Conservation (phyloP, 2,797 vertebrate species). For the Furcifer pardalis region DNA sequence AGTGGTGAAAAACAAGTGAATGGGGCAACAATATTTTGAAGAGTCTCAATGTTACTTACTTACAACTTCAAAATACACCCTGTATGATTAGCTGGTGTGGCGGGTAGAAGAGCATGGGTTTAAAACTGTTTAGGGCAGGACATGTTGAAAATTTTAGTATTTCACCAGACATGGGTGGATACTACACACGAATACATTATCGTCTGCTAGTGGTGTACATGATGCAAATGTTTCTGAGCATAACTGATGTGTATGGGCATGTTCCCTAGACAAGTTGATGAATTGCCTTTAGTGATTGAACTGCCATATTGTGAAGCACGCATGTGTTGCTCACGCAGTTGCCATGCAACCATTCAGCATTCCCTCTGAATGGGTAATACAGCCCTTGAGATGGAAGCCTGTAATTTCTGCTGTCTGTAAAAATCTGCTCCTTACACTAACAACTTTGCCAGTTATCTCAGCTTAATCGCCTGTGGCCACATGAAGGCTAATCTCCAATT, state of each 20-base stretch:
- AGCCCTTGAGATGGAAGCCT: background rate
- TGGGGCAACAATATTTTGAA: constrained; percentile 4
- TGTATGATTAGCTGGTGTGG: background rate
- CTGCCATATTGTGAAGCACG: background rate
- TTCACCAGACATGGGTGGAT: constrained; percentile 8
- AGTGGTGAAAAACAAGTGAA: background rate
- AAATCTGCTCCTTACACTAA: constrained; percentile 18
- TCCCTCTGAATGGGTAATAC: constrained; percentile 19
- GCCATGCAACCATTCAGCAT: constrained; percentile 18
- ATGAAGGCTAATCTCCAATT: constrained; percentile 21
- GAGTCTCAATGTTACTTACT: background rate
- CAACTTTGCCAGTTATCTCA: constrained; percentile 16
- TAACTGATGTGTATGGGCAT: background rate
- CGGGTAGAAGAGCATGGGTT: background rate
- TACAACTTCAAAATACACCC: constrained; percentile 17
- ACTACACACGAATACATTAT: background rate
- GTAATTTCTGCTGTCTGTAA: constrained; percentile 28
- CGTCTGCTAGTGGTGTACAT: background rate
- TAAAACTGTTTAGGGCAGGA: constrained; percentile 11
- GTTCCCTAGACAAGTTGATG: constrained; percentile 22
- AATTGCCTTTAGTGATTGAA: constrained; percentile 20
- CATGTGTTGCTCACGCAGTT: background rate
- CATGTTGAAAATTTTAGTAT: background rate
- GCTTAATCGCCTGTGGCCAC: constrained; percentile 28
- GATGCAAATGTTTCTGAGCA: constrained; percentile 1